Evolutionary conservation across 2,797 vertebrate species (phyloP), one percentile per base, ranked within the genome.

Genomic region (Mionectes olivaceus): DNA sequence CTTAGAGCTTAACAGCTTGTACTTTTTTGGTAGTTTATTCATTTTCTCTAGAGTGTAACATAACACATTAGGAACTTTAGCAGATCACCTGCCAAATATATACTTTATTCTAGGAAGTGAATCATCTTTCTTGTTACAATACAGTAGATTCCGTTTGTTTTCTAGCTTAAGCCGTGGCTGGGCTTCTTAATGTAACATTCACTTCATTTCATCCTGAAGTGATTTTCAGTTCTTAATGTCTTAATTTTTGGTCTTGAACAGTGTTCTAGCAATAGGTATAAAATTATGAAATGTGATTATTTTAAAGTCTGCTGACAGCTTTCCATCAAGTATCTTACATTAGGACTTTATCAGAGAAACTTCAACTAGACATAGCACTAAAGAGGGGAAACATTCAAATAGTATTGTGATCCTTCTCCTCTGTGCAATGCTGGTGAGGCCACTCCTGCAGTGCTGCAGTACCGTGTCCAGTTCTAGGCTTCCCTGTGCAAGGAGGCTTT

Each of bases 1-100:
- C 77, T 84, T 64, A 82, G 59, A 79, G 23, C 37, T 91, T 92
- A 91, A 69, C 65, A 75, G 32, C 76, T 90, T 89, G 75, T 89
- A 60, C 61, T 80, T 67, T 37, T 83, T 88, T 52, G n/a, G 56
- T 83, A 83, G 71, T 32, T 93, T 89, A 47, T 82, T 80, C 91
- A 28, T 94, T 83, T 89, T 84, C 69, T 91, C 94, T 92, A 50
- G 69, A 74, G 32, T 7, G 22, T 46, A 87, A 30, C 65, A 13
- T n/a, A 89, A 44, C 22, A 68, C 28, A 63, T 47, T 30, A 71
- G 73, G 65, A 91, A 90, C 28, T 81, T 93, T 1, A 75, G 27
- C 49, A 68, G 12, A 57, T 55, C 61, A 83, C 43, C 30, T 83
- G 43, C 43, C n/a, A 89, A 83, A 92, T 76, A 46, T 13, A 81